Conservation (phyloP, 2,113 vertebrate species). For the Petroica traversi region DNA sequence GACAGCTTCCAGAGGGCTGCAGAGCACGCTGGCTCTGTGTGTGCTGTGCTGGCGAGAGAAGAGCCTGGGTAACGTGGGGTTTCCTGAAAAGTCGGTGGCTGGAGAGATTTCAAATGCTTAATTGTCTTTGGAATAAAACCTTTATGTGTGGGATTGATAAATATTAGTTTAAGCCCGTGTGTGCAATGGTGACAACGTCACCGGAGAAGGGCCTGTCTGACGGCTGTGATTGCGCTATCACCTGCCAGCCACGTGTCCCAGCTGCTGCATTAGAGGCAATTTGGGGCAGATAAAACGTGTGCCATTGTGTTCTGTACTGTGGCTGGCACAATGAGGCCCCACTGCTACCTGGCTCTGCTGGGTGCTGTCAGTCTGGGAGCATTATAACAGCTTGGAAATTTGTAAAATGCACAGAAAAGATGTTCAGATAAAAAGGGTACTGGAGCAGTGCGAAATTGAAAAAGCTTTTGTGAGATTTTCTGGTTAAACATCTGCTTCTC, state of each 20-base stretch:
- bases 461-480: background rate
- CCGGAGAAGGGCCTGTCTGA: background rate
- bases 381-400: background rate
- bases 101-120: background rate
- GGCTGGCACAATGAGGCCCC: background rate
- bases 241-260: rapidly evolving
- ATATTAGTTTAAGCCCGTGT: background rate
- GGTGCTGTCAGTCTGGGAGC: background rate
- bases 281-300: background rate
- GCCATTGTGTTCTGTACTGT: background rate
- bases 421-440: background rate
- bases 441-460: background rate
- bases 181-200: background rate
- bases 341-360: background rate
- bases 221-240: background rate
- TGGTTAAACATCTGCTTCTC: background rate
- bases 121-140: background rate
- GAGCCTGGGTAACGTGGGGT: background rate
- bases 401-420: background rate
- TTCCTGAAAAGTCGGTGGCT: background rate
- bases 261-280: background rate
- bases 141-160: background rate
- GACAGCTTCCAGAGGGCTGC: background rate
- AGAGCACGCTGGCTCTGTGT: background rate
- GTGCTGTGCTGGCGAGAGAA: rapidly evolving